Evolutionary conservation across 2,113 vertebrate species (phyloP), one percentile per base, ranked within the genome.

Genomic region (Amazona guildingii): DNA sequence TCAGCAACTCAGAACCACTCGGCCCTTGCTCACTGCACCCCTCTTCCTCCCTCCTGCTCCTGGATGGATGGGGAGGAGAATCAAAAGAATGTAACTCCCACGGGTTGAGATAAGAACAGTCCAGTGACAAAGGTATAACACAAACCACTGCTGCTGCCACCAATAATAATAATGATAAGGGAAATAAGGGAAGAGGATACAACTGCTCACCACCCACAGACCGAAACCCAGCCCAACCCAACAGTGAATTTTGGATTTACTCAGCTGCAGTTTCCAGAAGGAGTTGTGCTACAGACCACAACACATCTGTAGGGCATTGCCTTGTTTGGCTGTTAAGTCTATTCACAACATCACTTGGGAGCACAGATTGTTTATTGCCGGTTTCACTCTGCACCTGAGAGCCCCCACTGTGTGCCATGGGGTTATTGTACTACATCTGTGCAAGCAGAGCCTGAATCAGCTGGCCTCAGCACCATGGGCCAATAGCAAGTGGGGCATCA

Each of bases 381-480:
- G 55, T 51, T 67, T 70, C 51, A 48, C 44, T 24, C 59, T 41
- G 73, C 44, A 23, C 33, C 21, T 39, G 67, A 63, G 49, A 80
- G 52, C 17, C 64, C 41, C 51, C 11, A n/a, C 20, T n/a, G 23
- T 24, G 52, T 2, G 5, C 46, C 1, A 1, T 0, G 10, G 24
- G 6, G 44, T 39, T 37, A 17, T n/a, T 28, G 51, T 18, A 27
- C 76, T 15, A 4, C n/a, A 15, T 24, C 69, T n/a, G 46, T 33
- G 68, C 25, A 19, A 76, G 54, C 39, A 62, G 44, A 66, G 68
- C 31, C 24, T 1, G 17, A 66, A 19, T 4, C 80, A n/a, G 54
- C 55, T 1, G 24, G 52, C 43, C 46, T 83, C 73, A 39, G 52
- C 27, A 59, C 14, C 6, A 39, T 8, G 23, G 21, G 19, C 7